Evolutionary conservation across 2,797 vertebrate genomes (phyloP).

Genomic region (Glossophaga mutica): DNA sequence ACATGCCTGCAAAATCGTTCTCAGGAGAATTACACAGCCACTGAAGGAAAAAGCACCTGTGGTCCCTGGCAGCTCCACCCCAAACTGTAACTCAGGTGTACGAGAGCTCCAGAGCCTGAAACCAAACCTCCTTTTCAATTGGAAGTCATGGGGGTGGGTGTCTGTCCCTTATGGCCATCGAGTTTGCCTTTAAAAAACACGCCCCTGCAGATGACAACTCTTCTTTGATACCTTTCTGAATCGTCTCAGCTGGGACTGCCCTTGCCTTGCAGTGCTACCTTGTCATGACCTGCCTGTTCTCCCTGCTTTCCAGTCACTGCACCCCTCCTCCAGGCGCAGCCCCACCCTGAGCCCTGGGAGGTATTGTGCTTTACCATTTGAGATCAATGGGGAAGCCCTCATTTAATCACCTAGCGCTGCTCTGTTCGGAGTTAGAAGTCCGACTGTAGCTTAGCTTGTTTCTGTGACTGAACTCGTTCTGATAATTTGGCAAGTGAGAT

Average conservation of each 20-base stretch:
- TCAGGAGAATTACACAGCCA: background rate
- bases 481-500: background rate
- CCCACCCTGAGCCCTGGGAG: background rate
- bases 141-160: background rate
- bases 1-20: background rate
- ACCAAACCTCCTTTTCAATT: background rate
- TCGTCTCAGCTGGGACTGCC: background rate
- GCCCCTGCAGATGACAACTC: background rate
- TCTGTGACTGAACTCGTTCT: background rate
- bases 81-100: background rate
- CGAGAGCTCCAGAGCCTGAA: background rate
- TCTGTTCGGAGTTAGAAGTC: background rate
- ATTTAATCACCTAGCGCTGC: background rate
- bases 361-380: background rate
- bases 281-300: background rate
- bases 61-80: background rate
- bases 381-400: background rate
- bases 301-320: background rate
- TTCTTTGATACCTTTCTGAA: background rate
- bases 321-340: background rate
- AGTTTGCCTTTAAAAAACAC: background rate
- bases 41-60: background rate
- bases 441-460: background rate
- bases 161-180: background rate
- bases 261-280: background rate